Evolutionary conservation across 1,140 invertebrate genomes (phyloP), one percentile per base, ranked within the genome.

Genomic region (Drosophila santomea): DNA sequence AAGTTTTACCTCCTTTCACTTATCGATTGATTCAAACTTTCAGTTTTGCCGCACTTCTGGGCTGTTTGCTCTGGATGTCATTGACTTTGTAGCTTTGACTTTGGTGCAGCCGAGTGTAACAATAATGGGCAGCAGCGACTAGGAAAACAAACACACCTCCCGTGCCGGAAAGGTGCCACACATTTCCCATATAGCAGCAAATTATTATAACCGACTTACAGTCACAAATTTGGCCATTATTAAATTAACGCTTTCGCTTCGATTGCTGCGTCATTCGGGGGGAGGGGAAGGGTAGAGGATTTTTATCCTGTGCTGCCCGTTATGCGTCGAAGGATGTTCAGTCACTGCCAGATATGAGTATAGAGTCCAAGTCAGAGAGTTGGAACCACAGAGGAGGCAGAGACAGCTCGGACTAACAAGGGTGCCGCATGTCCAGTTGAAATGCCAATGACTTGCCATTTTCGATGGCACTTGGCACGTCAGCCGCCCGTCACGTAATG

Each of bases 381-480:
- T 17, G 20, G 43, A 44, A 50, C 36, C 43, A 25, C 35, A 56
- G 78, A 80, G 56, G 78, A 80, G 56, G n/a, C 55, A 57, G 78
- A 75, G 60, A 81, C 66, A 69, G 73, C 81, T 74, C 60, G 45
- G 81, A 64, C 79, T 88, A 86, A 88, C 82, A 88, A 86, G 82
- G 82, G 83, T 86, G 82, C 82, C 82, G 74, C 83, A 86, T 89
- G 84, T 89, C 85, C 85, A 89, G 84, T 89, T 89, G 83, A 89
- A 89, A 89, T 84, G 84, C 80, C 76, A 80, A 89, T 89, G 84
- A 89, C 84, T 89, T 89, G 84, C 84, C 76, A 84, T 80, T 90
- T 84, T 89, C 77, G 67, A 88, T 88, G 80, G 68, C 84, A 88
- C 84, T 88, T 89, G 84, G 84, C 83, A 57, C 75, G 83, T 86